phyloP scores from a whole-genome alignment of 2,797 vertebrate species.

The Eospalax fontanierii region DNA sequence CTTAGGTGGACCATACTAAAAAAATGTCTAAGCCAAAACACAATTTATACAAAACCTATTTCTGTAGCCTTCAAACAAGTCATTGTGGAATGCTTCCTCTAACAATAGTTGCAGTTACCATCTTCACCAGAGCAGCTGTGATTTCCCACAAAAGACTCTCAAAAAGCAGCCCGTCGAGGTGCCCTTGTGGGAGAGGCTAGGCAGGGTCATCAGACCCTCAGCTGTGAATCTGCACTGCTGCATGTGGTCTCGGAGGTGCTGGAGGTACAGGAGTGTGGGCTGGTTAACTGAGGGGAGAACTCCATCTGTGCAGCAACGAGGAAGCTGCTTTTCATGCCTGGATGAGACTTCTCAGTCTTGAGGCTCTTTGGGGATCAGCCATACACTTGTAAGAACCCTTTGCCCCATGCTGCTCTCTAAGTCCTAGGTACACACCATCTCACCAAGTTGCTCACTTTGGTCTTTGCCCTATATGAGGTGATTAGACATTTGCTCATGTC shows the following conservation, averaged over 20 bases:
- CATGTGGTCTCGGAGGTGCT: too few species aligned
- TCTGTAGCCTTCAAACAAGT: constrained; percentile 1
- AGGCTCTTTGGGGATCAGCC: not conserved
- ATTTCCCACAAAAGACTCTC: not conserved
- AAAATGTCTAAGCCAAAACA: not conserved
- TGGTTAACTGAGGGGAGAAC: not conserved
- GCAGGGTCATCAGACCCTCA: not conserved
- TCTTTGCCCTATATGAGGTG: not conserved
- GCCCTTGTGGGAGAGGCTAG: not conserved
- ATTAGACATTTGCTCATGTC: not conserved
- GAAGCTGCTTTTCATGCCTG: not conserved
- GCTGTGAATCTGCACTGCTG: too few species aligned
- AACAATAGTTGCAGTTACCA: not conserved
- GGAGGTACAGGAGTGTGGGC: not conserved
- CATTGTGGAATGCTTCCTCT: not conserved
- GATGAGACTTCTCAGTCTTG: not conserved
- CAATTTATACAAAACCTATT: not conserved
- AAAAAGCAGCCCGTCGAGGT: not conserved
- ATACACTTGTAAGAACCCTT: not conserved
- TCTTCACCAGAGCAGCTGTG: not conserved
- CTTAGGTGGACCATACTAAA: not conserved
- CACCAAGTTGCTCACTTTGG: not conserved
- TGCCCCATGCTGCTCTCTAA: not conserved
- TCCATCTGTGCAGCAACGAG: not conserved
- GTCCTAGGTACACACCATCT: not conserved